Evolutionary conservation across 1,140 invertebrate genomes (phyloP).

Genomic region (Drosophila virilis): DNA sequence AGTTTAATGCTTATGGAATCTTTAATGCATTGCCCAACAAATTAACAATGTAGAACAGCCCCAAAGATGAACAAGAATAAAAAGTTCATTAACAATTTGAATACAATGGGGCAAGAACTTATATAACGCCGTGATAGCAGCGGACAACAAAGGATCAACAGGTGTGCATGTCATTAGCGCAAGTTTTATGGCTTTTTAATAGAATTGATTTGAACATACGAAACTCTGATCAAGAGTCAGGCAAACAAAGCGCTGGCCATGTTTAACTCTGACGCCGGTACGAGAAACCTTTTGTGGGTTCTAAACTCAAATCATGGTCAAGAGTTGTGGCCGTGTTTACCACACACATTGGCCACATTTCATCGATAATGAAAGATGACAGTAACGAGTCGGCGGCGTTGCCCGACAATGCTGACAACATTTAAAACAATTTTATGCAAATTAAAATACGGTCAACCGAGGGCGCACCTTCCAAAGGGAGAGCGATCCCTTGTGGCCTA

Average conservation of each 20-base stretch:
- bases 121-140: constrained; percentile 20
- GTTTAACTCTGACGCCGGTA: constrained; percentile 56
- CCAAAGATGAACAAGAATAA: not conserved
- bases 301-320: constrained; percentile 71
- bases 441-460: constrained; percentile 68
- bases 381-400: constrained; percentile 68
- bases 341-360: constrained; percentile 74
- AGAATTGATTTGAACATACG: constrained; percentile 58
- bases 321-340: constrained; percentile 25
- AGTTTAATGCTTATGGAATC: no score
- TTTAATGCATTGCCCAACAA: not conserved
- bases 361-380: constrained; percentile 83
- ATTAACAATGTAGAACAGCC: not conserved
- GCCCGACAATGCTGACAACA: constrained; percentile 71
- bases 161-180: constrained; percentile 75
- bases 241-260: constrained; percentile 64
- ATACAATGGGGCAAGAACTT: constrained; percentile 25
- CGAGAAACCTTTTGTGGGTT: constrained; percentile 61
- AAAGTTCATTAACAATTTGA: constrained; percentile 37
- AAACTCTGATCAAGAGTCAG: constrained; percentile 10
- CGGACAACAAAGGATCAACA: constrained; percentile 76
- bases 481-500: constrained; percentile 26
- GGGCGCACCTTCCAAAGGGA: constrained; percentile 54
- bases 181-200: constrained; percentile 73
- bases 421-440: constrained; percentile 83